Conservation (phyloP, 1,140 invertebrate genomes). For the Bombus difficillimus region DNA sequence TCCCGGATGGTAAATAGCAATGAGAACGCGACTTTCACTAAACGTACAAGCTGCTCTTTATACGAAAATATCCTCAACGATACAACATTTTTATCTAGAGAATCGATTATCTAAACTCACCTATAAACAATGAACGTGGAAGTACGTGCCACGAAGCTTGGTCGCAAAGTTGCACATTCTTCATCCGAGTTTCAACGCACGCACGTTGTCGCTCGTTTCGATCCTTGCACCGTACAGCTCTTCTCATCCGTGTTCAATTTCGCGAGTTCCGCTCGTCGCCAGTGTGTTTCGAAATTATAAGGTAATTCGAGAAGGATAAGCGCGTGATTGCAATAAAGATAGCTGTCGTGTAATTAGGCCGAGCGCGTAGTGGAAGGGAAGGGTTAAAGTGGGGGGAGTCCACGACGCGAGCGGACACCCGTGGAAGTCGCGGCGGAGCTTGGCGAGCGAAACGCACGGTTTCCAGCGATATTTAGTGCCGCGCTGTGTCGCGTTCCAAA, state of each 20-base stretch:
- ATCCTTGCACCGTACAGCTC: too few relatives aligned
- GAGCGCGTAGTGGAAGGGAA: neutral
- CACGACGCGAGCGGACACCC: neutral
- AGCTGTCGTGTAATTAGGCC: neutral
- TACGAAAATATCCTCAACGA: constrained; percentile 64
- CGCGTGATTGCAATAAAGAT: neutral
- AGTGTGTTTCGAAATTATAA: too few relatives aligned
- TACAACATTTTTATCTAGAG: constrained; percentile 40
- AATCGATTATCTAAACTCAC: constrained; percentile 29
- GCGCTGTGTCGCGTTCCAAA: neutral
- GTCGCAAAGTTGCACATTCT: too few relatives aligned
- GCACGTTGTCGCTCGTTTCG: too few relatives aligned
- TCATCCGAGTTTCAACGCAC: neutral
- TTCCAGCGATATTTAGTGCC: neutral
- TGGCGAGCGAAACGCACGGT: neutral
- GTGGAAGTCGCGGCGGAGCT: neutral
- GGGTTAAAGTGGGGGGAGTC: neutral
- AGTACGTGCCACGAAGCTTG: neutral
- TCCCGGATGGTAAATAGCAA: neutral
- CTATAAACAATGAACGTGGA: neutral
- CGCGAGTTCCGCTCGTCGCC: neutral
- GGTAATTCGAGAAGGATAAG: neutral
- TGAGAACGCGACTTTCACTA: neutral
- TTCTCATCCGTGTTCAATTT: neutral
- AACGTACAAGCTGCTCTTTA: constrained; percentile 21